A percentile compares a stretch with the other conserved stretches of the same genome.
phyloP scores from a whole-genome alignment of 2,888 invertebrate species.

The Himalopsyche anomala region DNA sequence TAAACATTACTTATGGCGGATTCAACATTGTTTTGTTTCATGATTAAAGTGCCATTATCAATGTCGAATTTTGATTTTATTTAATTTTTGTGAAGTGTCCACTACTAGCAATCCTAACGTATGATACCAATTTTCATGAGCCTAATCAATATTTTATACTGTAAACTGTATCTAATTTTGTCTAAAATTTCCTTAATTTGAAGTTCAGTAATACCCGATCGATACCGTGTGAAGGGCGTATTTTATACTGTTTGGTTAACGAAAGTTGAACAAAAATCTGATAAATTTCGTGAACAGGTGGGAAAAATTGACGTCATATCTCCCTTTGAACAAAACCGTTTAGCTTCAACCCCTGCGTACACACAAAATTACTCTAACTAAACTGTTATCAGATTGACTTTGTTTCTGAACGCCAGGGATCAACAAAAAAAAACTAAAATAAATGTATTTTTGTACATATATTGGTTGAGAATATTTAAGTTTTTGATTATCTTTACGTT shows the following conservation, averaged over 20 bases:
- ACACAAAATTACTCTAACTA: slow-evolving; percentile 42
- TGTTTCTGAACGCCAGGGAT: slow-evolving; percentile 4
- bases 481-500: too few species aligned
- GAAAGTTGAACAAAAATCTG: slow-evolving; percentile 40
- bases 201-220: neutral
- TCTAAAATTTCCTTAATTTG: slow-evolving; percentile 3
- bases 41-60: too few species aligned
- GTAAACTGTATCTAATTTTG: too few species aligned
- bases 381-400: slow-evolving; percentile 39
- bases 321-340: slow-evolving; percentile 38
- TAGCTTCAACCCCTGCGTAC: slow-evolving; percentile 25
- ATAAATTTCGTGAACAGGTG: slow-evolving; percentile 21
- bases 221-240: slow-evolving; percentile 1
- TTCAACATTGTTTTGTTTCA: too few species aligned
- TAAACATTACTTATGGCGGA: too few species aligned
- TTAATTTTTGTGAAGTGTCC: too few species aligned
- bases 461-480: too few species aligned
- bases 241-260: neutral
- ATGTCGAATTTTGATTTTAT: too few species aligned
- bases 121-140: too few species aligned
- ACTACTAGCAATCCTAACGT: too few species aligned
- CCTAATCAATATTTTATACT: too few species aligned
- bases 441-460: too few species aligned
- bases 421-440: neutral
- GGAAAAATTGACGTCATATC: slow-evolving; percentile 40